These are phyloP conservation scores for Orthosia incerta DNA, from an alignment of 2,888 invertebrate genomes.

Conservation along the genomic window DNA sequence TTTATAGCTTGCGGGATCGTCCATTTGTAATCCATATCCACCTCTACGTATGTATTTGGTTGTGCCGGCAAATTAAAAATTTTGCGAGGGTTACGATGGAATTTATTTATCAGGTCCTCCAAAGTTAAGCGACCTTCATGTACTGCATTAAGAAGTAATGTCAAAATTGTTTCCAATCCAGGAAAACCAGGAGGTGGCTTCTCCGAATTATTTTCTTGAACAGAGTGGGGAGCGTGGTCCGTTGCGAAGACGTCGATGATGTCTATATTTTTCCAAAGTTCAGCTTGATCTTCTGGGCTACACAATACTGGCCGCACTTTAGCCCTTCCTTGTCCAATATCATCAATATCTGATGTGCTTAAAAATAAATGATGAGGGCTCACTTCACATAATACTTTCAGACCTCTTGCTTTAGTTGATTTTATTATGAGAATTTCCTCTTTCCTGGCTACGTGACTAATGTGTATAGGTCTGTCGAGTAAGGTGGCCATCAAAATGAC, in stretches of 20 bases:
- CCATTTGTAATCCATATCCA: constrained; percentile 98
- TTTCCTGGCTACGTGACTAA: constrained; percentile 98
- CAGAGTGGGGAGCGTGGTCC: constrained; percentile 99
- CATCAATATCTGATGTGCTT: constrained; percentile 94
- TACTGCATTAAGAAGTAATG: constrained; percentile 98
- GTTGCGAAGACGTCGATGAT: constrained; percentile 99
- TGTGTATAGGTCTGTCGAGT: constrained; percentile 97
- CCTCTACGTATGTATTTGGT: constrained; percentile 98
- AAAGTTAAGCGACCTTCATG: constrained; percentile 96
- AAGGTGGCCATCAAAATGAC: constrained; percentile 97
- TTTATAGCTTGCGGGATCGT: constrained; percentile 95
- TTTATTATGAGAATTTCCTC: constrained; percentile 98
- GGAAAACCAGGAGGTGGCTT: constrained; percentile 98
- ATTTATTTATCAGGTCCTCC: constrained; percentile 97
- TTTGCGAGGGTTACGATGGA: constrained; percentile 97
- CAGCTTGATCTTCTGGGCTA: constrained; percentile 97
- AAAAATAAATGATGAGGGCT: constrained; percentile 99
- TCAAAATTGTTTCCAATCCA: constrained; percentile 99
- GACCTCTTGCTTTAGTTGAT: constrained; percentile 96
- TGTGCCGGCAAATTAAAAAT: constrained; percentile 99
- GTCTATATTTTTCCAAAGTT: constrained; percentile 99
- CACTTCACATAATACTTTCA: constrained; percentile 99
- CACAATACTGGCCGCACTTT: constrained; percentile 97
- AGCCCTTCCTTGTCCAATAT: constrained; percentile 93
- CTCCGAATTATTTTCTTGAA: constrained; percentile 96